Evolutionary conservation across 1,140 invertebrate genomes (phyloP), one percentile per base, ranked within the genome.

Genomic region (Babylonia areolata): DNA sequence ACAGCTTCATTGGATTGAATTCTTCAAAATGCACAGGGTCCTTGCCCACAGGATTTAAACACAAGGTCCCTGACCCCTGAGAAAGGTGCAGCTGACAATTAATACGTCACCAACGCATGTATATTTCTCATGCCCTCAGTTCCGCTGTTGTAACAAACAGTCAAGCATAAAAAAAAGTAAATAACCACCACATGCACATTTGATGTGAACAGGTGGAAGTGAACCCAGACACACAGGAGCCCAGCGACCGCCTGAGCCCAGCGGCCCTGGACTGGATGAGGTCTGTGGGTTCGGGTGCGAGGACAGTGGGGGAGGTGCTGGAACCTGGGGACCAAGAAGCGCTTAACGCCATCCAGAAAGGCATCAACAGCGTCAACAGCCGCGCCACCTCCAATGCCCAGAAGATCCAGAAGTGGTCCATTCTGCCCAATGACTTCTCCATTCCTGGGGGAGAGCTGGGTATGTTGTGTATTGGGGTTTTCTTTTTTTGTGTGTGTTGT

Each of bases 401-500:
- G 91, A 97, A 96, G 93, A 95, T 99, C 83, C 97, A 98, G 93
- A 99, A 99, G 93, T 98, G 98, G 95, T 95, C 95, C n/a, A 96
- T 99, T 86, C 95, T 99, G 86, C 97, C 97, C 0, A 95, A 95
- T 69, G 98, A 99, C 92, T 98, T 99, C 95, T 97, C 97, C 28
- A 95, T 98, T 87, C 95, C 96, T 84, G 97, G 97, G 37, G 98
- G 97, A 88, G 98, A 99, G 95, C 95, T 99, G 91, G 97, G 97
- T 97, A 64, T 3, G 58, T 12, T 23, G 58, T n/a, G 28, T 64
- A 6, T 64, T 64, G 58, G 5, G 12, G 15, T 64, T 64, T n/a
- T 12, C 23, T 64, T 64, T 51, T 0, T 51, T 9, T 51, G 46
- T 51, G 46, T 51, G 0, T 51, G 46, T 51, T 9, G 9, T 9